Conservation (phyloP, 2,797 vertebrate species). For the Melanotaenia maccullochi region DNA sequence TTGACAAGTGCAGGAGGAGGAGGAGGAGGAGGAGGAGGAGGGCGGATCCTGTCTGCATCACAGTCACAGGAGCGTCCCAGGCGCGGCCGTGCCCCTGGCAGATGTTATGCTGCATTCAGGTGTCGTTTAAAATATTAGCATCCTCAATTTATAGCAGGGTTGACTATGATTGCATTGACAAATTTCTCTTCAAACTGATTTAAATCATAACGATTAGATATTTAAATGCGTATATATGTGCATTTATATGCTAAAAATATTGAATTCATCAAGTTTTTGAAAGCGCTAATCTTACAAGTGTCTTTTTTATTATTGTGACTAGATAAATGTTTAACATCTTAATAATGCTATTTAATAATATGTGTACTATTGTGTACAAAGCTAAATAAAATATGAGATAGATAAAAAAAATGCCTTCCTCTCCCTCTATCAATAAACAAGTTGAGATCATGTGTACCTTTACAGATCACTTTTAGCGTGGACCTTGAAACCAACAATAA, state of each 20-base stretch:
- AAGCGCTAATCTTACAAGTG: too few relatives aligned
- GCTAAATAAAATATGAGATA: too few relatives aligned
- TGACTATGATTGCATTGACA: background rate
- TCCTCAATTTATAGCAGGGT: background rate
- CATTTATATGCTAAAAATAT: background rate
- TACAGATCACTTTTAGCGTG: too few relatives aligned
- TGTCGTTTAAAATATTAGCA: constrained; percentile 23
- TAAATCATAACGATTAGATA: background rate
- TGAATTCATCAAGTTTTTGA: background rate
- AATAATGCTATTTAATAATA: too few relatives aligned
- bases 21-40: constrained; percentile 49
- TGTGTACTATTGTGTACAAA: too few relatives aligned
- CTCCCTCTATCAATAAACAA: too few relatives aligned
- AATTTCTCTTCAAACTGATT: background rate
- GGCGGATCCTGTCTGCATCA: constrained; percentile 62
- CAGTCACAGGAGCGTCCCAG: constrained; percentile 52
- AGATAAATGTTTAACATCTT: too few relatives aligned
- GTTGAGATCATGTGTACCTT: too few relatives aligned
- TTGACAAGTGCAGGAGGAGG: constrained; percentile 77
- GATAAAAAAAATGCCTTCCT: too few relatives aligned
- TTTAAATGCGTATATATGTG: background rate
- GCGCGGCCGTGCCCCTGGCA: constrained; percentile 48
- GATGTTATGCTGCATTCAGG: constrained; percentile 60
- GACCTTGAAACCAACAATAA: too few relatives aligned
- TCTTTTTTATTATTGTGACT: too few relatives aligned